phyloP scores from a whole-genome alignment of 2,113 vertebrate species.

The Oreochromis niloticus region DNA sequence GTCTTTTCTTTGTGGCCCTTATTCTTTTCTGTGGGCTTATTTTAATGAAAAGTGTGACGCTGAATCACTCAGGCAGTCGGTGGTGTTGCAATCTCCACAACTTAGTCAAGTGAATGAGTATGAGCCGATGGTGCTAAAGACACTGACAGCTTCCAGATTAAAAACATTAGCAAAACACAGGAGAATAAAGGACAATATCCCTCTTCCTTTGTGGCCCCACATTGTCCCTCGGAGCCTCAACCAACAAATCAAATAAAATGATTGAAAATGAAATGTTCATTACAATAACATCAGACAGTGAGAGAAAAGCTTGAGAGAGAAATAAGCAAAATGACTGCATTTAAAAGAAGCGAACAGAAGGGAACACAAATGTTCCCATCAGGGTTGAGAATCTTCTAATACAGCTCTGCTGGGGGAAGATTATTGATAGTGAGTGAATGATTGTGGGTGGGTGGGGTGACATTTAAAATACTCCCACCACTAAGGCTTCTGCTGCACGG shows the following conservation, averaged over 20 bases:
- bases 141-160: constrained; percentile 45
- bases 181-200: constrained; percentile 30
- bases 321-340: constrained; percentile 3
- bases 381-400: constrained; percentile 29
- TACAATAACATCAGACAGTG: constrained; percentile 28
- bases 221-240: constrained; percentile 13
- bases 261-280: constrained; percentile 52
- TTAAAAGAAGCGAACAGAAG: constrained; percentile 21
- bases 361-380: constrained; percentile 45
- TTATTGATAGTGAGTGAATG: constrained; percentile 42
- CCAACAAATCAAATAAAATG: constrained; percentile 55
- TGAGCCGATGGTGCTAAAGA: constrained; percentile 49
- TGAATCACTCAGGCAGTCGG: constrained; percentile 60
- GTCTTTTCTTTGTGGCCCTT: constrained; percentile 33
- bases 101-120: constrained; percentile 64
- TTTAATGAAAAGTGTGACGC: constrained; percentile 65
- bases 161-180: constrained; percentile 58
- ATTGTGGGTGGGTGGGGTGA: constrained; percentile 1
- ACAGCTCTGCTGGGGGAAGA: constrained; percentile 10
- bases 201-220: neutral
- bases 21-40: constrained; percentile 56
- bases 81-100: constrained; percentile 61
- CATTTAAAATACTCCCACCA: constrained; percentile 33
- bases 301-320: neutral
- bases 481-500: neutral